Evolutionary conservation across 2,113 vertebrate species (phyloP).

Genomic region (Euleptes europaea): DNA sequence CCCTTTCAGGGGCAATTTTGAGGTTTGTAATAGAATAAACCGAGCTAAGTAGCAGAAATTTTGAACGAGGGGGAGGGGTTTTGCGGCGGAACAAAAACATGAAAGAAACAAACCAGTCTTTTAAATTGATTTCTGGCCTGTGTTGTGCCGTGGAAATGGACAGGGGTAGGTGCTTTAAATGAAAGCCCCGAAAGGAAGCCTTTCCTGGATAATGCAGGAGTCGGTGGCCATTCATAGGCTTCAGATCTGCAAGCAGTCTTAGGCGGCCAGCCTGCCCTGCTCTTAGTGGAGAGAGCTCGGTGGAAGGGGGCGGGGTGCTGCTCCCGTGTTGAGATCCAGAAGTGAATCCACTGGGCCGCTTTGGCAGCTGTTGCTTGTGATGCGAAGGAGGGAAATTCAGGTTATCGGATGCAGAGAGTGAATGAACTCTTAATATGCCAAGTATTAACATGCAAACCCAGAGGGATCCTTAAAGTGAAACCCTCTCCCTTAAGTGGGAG

Average conservation of each 20-base stretch:
- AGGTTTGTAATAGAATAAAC: constrained; percentile 84
- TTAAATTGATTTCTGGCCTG: not conserved
- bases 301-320: not conserved
- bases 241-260: not conserved
- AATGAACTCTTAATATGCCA: constrained; percentile 69
- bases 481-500: too few species aligned
- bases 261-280: not conserved
- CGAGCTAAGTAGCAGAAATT: constrained; percentile 46
- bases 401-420: constrained; percentile 76
- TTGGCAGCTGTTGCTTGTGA: not conserved
- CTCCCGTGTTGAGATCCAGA: constrained; percentile 19
- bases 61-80: constrained; percentile 52
- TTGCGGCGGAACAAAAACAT: constrained; percentile 1
- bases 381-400: not conserved
- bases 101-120: constrained; percentile 16
- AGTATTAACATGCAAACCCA: too few species aligned
- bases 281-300: not conserved
- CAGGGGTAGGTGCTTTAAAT: not conserved
- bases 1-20: constrained; percentile 91
- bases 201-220: not conserved
- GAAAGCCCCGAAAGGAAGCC: not conserved
- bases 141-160: not conserved
- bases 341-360: constrained; percentile 14
- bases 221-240: not conserved
- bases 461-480: too few species aligned